These are phyloP conservation scores for Syndactyla subalaris DNA, from an alignment of 2,797 vertebrate genomes.

Conservation along the genomic window DNA sequence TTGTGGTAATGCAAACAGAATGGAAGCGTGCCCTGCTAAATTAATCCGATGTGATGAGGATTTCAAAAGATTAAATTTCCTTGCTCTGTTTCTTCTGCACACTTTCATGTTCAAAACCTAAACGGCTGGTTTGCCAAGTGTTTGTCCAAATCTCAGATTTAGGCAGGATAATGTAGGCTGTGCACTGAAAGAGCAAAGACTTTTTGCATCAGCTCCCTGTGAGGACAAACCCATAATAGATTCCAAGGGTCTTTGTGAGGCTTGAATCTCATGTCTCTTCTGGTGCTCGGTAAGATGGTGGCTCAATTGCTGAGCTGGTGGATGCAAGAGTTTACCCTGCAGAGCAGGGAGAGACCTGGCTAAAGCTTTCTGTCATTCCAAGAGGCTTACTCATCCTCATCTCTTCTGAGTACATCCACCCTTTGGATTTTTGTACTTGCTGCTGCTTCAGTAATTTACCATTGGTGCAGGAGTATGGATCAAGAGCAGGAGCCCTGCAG, in stretches of 20 bases:
- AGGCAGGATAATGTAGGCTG: not conserved
- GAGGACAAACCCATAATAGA: not conserved
- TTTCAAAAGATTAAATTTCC: conserved; percentile 31
- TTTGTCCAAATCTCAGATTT: not conserved
- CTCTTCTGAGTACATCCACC: not conserved
- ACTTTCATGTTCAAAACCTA: not conserved
- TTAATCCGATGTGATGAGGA: not conserved
- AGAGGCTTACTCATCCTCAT: not conserved
- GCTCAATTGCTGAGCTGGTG: fast-evolving
- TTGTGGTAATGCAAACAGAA: not conserved
- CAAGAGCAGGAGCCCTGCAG: not conserved
- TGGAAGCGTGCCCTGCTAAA: not conserved
- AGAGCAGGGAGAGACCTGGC: not conserved
- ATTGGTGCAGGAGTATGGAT: not conserved
- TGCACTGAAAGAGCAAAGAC: not conserved
- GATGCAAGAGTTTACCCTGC: not conserved
- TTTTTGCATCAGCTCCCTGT: not conserved
- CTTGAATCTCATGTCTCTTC: not conserved
- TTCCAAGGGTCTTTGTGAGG: not conserved
- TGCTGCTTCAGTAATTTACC: not conserved
- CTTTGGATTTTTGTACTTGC: not conserved
- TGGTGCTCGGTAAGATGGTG: not conserved
- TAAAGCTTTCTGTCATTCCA: not conserved
- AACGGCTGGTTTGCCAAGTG: not conserved
- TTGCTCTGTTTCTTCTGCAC: not conserved